Percentiles rank a stretch among this genome's conserved stretches.
Evolutionary conservation across 2,888 invertebrate genomes (phyloP).

Genomic region (Glyphotaelius pellucidus): DNA sequence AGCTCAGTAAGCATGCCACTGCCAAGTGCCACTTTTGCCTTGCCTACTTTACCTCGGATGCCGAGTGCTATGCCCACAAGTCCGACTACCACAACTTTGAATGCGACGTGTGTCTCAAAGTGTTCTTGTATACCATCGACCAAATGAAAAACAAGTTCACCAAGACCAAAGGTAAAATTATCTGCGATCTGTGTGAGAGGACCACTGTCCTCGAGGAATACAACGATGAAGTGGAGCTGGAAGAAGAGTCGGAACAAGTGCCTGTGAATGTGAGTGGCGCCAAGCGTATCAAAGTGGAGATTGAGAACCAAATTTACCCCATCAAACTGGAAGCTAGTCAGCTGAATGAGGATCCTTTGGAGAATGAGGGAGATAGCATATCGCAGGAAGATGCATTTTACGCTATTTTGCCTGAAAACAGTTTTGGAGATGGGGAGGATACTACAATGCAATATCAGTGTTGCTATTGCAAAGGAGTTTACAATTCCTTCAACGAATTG

Average conservation of each 20-base stretch:
- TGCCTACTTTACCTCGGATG: slow-evolving; percentile 31
- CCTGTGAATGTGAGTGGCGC: background rate
- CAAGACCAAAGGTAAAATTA: slow-evolving; percentile 15
- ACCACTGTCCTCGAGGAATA: background rate
- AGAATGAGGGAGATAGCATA: background rate
- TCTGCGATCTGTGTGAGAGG: slow-evolving; percentile 25
- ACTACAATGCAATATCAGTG: slow-evolving; percentile 44
- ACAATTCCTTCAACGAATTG: slow-evolving; percentile 30
- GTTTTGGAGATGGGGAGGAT: slow-evolving; percentile 9
- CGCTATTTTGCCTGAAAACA: slow-evolving; percentile 28
- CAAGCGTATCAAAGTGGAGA: slow-evolving; percentile 21
- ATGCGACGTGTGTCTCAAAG: slow-evolving; percentile 42
- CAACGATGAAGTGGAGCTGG: background rate
- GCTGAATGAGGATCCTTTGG: background rate
- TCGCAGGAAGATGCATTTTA: slow-evolving; percentile 25
- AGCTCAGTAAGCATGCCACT: slow-evolving; percentile 36
- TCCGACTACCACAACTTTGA: slow-evolving; percentile 45
- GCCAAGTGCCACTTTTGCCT: slow-evolving; percentile 45
- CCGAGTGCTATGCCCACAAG: slow-evolving; percentile 47
- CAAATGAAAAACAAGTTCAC: slow-evolving; percentile 32
- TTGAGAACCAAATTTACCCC: background rate
- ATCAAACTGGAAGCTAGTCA: slow-evolving; percentile 18
- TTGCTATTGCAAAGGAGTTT: slow-evolving; percentile 39
- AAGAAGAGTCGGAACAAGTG: background rate
- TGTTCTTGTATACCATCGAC: slow-evolving; percentile 43